Percentiles rank a stretch among this genome's conserved stretches.
Conservation (phyloP, 2,797 vertebrate species). For the Arctocebus calabarensis region DNA sequence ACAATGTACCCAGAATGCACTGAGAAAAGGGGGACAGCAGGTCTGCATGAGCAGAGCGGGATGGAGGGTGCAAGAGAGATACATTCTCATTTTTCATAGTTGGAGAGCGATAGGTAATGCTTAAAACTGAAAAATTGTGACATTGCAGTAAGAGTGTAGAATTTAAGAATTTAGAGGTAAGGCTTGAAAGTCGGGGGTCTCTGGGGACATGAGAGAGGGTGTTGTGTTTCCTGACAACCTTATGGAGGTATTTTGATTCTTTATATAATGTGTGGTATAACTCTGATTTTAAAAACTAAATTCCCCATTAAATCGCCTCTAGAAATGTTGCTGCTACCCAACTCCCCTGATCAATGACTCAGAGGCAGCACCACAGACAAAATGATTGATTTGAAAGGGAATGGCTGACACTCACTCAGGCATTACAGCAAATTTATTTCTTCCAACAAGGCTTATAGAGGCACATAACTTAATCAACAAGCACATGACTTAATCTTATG, state of each 20-base stretch:
- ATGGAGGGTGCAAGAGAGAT: not conserved
- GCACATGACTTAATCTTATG: too few relatives aligned
- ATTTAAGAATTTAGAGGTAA: not conserved
- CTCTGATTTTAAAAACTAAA: constrained; percentile 6
- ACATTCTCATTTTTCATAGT: not conserved
- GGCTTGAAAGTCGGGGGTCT: not conserved
- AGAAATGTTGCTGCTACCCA: not conserved
- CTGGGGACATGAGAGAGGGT: not conserved
- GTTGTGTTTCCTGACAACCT: not conserved
- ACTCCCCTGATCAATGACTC: too few relatives aligned
- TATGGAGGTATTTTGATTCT: not conserved
- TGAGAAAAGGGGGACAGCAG: not conserved
- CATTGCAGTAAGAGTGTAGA: not conserved
- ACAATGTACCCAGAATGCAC: not conserved
- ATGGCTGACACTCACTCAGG: too few relatives aligned
- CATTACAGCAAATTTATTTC: too few relatives aligned
- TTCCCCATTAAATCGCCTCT: constrained; percentile 8
- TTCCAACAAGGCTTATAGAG: too few relatives aligned
- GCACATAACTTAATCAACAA: too few relatives aligned
- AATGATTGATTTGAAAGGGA: too few relatives aligned
- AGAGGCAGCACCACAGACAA: too few relatives aligned
- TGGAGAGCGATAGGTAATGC: not conserved
- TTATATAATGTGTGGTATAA: not conserved
- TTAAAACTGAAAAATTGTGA: not conserved
- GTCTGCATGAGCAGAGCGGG: not conserved